A percentile compares a stretch with the other conserved stretches of the same genome.
These are phyloP conservation scores for Aotus griseimembra DNA, from an alignment of 2,797 vertebrate genomes.

Conservation along the genomic window DNA sequence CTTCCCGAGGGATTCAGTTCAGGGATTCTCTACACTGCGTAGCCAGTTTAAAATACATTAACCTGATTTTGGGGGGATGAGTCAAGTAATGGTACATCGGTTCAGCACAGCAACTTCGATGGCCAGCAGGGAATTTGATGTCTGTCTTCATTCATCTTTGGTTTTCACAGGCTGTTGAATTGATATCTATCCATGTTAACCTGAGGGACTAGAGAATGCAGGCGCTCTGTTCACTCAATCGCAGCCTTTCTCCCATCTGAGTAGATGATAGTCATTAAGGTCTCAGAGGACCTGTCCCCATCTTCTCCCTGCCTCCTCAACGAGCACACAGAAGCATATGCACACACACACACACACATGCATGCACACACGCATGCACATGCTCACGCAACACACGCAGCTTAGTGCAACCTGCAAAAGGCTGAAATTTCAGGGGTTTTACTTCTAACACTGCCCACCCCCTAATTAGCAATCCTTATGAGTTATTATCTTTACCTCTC, in stretches of 20 bases:
- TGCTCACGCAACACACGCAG: neutral
- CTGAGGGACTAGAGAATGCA: constrained; percentile 36
- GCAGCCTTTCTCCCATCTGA: constrained; percentile 2
- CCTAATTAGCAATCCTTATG: neutral
- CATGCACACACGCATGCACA: neutral
- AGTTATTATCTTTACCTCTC: neutral
- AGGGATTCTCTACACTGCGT: neutral
- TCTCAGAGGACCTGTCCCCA: neutral
- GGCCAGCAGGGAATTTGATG: constrained; percentile 54
- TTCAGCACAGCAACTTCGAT: constrained; percentile 13
- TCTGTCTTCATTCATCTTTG: constrained; percentile 72
- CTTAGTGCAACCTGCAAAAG: neutral
- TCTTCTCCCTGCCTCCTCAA: neutral
- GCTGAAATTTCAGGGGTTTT: neutral
- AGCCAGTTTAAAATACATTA: constrained; percentile 55
- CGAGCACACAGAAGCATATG: fast-evolving
- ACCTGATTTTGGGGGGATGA: constrained; percentile 57
- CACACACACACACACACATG: fast-evolving
- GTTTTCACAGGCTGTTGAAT: constrained; percentile 65
- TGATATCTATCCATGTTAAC: constrained; percentile 66
- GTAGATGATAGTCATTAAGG: constrained; percentile 35
- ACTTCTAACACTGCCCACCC: neutral
- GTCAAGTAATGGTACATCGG: constrained; percentile 35
- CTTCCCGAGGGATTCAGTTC: neutral
- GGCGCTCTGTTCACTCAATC: neutral